A percentile compares a stretch with the other conserved stretches of the same genome.
phyloP scores from a whole-genome alignment of 2,797 vertebrate species.

The Pantherophis vulpinus region DNA sequence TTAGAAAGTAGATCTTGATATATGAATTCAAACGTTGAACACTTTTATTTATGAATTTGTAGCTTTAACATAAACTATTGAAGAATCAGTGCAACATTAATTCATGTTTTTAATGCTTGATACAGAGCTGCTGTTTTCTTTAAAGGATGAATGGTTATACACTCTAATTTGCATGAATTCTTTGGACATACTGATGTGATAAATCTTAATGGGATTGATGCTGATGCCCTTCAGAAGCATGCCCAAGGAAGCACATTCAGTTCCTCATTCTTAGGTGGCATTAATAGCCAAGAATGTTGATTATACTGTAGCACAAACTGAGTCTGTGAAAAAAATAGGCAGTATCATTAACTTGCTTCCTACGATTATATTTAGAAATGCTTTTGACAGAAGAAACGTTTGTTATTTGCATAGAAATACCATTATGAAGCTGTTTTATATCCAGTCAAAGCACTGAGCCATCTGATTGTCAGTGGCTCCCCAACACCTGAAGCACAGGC shows the following conservation, averaged over 20 bases:
- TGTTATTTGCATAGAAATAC: neutral
- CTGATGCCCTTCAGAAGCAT: neutral
- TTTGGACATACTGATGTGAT: neutral
- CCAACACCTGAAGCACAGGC: neutral
- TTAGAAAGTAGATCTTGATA: neutral
- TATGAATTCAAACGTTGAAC: neutral
- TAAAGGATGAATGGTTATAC: neutral
- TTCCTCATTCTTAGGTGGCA: slow-evolving; percentile 17
- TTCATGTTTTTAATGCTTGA: neutral
- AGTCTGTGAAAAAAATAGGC: neutral
- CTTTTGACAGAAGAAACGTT: neutral
- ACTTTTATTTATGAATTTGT: neutral
- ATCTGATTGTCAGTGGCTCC: neutral
- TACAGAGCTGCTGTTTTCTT: neutral
- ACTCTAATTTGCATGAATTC: neutral
- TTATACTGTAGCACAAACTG: neutral
- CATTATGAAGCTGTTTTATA: neutral
- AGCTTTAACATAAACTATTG: neutral
- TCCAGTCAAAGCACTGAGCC: too few relatives aligned
- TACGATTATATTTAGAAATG: neutral
- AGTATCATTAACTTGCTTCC: neutral
- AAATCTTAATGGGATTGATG: neutral
- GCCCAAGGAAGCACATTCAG: neutral
- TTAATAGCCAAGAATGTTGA: slow-evolving; percentile 1
- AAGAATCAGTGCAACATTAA: neutral